phyloP scores from a whole-genome alignment of 2,888 invertebrate species.

The Syrista parreyssii region DNA sequence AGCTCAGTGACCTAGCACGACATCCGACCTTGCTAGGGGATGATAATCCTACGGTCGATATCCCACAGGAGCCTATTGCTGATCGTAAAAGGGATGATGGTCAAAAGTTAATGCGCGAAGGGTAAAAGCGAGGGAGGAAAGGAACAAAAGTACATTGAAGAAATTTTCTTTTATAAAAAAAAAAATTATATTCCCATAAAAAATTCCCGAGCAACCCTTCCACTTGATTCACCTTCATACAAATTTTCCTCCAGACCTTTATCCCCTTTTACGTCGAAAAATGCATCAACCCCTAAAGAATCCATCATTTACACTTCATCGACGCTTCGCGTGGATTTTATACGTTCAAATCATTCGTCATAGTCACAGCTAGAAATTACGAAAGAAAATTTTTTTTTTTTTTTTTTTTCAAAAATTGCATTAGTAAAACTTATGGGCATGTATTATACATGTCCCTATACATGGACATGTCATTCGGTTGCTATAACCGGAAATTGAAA shows the following conservation, averaged over 20 bases:
- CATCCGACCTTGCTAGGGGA: neutral
- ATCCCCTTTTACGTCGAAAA: neutral
- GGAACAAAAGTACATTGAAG: neutral
- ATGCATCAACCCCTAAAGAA: neutral
- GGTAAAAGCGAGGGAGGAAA: neutral
- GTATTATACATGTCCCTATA: no score
- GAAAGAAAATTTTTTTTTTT: no score
- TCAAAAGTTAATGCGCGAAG: neutral
- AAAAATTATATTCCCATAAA: neutral
- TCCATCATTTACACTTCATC: neutral
- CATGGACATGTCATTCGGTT: neutral
- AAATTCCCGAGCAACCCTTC: neutral
- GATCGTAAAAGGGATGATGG: neutral
- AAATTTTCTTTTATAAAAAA: neutral
- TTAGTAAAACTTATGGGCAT: neutral
- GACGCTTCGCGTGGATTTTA: neutral
- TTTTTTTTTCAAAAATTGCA: no score
- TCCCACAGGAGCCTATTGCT: neutral
- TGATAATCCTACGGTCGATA: neutral
- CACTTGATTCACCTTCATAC: neutral
- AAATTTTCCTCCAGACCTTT: neutral
- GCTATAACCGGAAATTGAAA: slow-evolving; percentile 46
- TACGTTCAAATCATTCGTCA: neutral
- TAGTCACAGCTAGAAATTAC: neutral
- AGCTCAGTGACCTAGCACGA: neutral